These are phyloP conservation scores for Hycleus cichorii DNA, from an alignment of 1,140 invertebrate genomes.

Conservation along the genomic window DNA sequence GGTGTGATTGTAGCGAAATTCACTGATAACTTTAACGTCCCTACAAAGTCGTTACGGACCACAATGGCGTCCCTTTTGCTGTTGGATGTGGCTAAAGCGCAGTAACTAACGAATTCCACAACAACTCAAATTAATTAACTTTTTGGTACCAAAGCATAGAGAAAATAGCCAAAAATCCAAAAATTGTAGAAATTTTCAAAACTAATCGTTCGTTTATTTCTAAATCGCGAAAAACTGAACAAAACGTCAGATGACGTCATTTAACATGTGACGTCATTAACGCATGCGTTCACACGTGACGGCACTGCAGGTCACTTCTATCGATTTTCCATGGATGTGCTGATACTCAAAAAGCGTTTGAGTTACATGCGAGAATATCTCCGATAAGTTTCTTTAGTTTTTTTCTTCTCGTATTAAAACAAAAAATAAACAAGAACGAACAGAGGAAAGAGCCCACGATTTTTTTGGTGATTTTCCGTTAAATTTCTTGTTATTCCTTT, in stretches of 20 bases:
- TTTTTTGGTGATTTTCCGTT: conserved; percentile 37
- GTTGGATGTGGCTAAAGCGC: conserved; percentile 5
- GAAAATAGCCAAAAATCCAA: conserved; percentile 21
- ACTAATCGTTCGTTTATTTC: not conserved
- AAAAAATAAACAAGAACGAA: not conserved
- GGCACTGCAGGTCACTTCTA: conserved; percentile 55
- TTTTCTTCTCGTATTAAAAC: too few relatives aligned
- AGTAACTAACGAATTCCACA: conserved; percentile 1
- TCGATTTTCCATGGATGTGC: conserved; percentile 44
- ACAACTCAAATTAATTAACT: not conserved
- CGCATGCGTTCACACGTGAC: conserved; percentile 39
- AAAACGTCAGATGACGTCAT: conserved; percentile 27
- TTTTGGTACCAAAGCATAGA: not conserved
- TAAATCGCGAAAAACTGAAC: conserved; percentile 20
- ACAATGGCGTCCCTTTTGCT: conserved; percentile 61
- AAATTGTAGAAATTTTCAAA: conserved; percentile 13
- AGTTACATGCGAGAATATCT: too few relatives aligned
- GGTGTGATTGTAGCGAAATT: conserved; percentile 49
- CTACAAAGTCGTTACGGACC: conserved; percentile 63
- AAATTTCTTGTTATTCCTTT: conserved; percentile 61
- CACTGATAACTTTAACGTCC: conserved; percentile 53
- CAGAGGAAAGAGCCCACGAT: too few relatives aligned
- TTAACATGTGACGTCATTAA: conserved; percentile 31
- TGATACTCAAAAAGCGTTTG: conserved; percentile 7
- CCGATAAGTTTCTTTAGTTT: too few relatives aligned